A percentile compares a stretch with the other conserved stretches of the same genome.
phyloP scores from a whole-genome alignment of 2,888 invertebrate genomes.

The Mesorhabditis sp. region DNA sequence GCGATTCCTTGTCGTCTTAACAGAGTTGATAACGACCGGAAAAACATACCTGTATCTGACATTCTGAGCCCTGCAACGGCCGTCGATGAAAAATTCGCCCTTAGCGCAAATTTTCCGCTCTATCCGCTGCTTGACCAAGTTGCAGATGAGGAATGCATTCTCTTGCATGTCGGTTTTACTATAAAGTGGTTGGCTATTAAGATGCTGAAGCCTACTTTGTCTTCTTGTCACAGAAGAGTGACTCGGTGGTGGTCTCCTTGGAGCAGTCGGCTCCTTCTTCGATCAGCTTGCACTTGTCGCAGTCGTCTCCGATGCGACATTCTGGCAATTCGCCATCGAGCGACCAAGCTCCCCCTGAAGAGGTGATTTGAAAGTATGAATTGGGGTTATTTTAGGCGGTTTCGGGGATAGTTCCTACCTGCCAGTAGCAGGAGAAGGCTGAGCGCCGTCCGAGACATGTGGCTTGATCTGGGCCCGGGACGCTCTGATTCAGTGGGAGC shows the following conservation, averaged over 20 bases:
- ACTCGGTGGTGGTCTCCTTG: constrained; percentile 37
- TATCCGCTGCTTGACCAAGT: constrained; percentile 38
- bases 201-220: constrained; percentile 31
- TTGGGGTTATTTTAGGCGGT: background rate
- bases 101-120: constrained; percentile 40
- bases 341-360: constrained; percentile 27
- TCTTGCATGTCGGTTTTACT: constrained; percentile 54
- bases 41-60: constrained; percentile 38
- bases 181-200: constrained; percentile 12
- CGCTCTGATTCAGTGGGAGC: too few relatives aligned
- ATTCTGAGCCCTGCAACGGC: constrained; percentile 43
- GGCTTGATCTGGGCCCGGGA: too few relatives aligned
- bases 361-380: background rate
- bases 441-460: background rate
- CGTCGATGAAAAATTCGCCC: constrained; percentile 48
- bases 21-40: background rate
- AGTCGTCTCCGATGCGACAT: constrained; percentile 45
- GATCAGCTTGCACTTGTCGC: constrained; percentile 34
- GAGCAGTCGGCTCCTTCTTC: constrained; percentile 35
- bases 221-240: constrained; percentile 41
- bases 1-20: constrained; percentile 49
- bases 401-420: background rate
- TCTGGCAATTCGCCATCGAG: constrained; percentile 19
- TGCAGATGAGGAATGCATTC: constrained; percentile 50
- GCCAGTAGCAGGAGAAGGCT: background rate